Evolutionary conservation across 35 echinoderm and acorn worm species (phyloP).

Genomic region (Ophioderma brevispina): DNA sequence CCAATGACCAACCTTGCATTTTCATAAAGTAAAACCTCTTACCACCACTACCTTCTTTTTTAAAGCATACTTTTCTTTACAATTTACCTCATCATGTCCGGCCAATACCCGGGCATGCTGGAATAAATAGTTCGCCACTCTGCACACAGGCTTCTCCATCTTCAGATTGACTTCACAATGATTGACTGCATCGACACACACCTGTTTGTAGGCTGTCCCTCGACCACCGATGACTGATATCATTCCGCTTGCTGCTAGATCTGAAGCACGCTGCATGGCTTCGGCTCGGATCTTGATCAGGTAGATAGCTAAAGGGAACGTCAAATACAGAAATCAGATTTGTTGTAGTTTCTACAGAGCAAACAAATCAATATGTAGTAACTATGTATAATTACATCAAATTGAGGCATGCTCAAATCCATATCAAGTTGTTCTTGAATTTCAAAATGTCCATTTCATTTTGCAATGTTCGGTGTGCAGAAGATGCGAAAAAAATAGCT

Average conservation of each 20-base stretch:
- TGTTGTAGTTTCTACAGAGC: too few species aligned
- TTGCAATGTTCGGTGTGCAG: too few species aligned
- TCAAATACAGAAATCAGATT: not conserved
- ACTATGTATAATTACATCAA: too few species aligned
- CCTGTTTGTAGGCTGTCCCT: constrained; percentile 45
- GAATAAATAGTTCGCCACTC: constrained; percentile 82
- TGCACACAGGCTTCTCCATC: constrained; percentile 61
- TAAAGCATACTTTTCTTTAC: too few species aligned
- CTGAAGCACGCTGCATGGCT: constrained; percentile 95
- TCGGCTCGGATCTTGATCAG: constrained; percentile 92
- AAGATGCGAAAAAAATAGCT: too few species aligned
- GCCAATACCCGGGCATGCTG: constrained; percentile 87
- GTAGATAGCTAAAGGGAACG: constrained; percentile 57
- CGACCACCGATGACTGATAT: constrained; percentile 65
- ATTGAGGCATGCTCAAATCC: too few species aligned
- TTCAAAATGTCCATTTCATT: too few species aligned
- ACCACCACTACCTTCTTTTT: too few species aligned
- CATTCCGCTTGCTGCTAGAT: constrained; percentile 79
- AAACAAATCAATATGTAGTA: too few species aligned
- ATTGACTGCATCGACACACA: constrained; percentile 72
- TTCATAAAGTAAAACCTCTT: too few species aligned
- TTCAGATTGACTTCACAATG: constrained; percentile 59
- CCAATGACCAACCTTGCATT: too few species aligned
- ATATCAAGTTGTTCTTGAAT: too few species aligned
- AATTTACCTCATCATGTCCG: constrained; percentile 83